A percentile compares a stretch with the other conserved stretches of the same genome.
phyloP scores from a whole-genome alignment of 2,797 vertebrate genomes.

The Xyrichtys novacula region DNA sequence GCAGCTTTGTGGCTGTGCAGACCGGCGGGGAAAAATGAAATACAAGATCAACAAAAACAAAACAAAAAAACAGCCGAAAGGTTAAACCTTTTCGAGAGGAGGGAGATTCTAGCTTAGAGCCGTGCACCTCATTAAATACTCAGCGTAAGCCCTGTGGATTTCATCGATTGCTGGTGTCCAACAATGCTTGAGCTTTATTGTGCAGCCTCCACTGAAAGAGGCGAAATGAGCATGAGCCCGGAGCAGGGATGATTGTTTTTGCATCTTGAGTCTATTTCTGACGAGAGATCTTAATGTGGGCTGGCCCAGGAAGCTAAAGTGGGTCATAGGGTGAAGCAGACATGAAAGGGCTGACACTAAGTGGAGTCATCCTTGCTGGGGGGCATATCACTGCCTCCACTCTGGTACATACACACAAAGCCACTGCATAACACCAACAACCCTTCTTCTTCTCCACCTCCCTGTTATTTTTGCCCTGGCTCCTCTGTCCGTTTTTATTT shows the following conservation, averaged over 20 bases:
- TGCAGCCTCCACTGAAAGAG: slow-evolving; percentile 31
- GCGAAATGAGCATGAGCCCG: slow-evolving; percentile 39
- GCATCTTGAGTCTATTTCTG: slow-evolving; percentile 58
- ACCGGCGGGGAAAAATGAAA: slow-evolving; percentile 41
- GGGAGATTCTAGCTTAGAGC: slow-evolving; percentile 53
- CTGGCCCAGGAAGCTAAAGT: slow-evolving; percentile 47
- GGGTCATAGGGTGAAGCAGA: slow-evolving; percentile 67
- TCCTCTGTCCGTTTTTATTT: slow-evolving; percentile 25
- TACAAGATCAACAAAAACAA: slow-evolving; percentile 33
- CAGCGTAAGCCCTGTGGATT: slow-evolving; percentile 76
- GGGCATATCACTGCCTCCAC: slow-evolving; percentile 46
- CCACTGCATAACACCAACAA: slow-evolving; percentile 22
- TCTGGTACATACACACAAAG: slow-evolving; percentile 32
- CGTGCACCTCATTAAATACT: slow-evolving; percentile 76
- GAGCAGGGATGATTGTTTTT: slow-evolving; percentile 48
- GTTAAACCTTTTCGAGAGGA: slow-evolving; percentile 53
- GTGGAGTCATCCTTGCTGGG: slow-evolving; percentile 59
- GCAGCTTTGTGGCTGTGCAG: slow-evolving; percentile 47
- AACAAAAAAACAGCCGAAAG: slow-evolving; percentile 47
- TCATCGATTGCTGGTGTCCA: slow-evolving; percentile 79
- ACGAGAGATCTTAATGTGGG: slow-evolving; percentile 54
- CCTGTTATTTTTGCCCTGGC: not conserved
- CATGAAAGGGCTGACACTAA: slow-evolving; percentile 58
- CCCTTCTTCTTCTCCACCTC: slow-evolving; percentile 1
- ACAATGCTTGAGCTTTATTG: slow-evolving; percentile 66